Evolutionary conservation across 2,888 invertebrate species (phyloP).

Genomic region (Noctua comes): DNA sequence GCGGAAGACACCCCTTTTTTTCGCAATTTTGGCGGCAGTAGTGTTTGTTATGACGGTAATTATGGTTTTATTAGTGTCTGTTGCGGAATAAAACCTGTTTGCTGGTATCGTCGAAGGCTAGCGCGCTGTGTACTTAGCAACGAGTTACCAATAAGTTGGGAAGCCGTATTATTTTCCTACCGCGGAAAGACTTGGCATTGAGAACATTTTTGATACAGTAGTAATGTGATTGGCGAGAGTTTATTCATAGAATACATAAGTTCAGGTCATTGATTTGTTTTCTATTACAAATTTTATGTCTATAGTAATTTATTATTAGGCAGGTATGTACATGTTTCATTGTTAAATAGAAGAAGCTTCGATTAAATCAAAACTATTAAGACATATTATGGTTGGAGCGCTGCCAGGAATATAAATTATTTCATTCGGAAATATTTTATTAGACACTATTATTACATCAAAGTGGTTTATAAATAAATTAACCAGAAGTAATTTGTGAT

Average conservation of each 20-base stretch:
- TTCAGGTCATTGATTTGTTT: conserved; percentile 21
- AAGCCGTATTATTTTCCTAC: conserved; percentile 77
- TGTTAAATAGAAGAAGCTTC: neutral
- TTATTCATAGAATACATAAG: conserved; percentile 51
- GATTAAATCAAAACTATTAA: conserved; percentile 39
- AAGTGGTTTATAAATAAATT: conserved; percentile 32
- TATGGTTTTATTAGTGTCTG: conserved; percentile 48
- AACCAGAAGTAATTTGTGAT: neutral
- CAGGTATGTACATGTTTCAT: neutral
- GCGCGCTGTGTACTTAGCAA: conserved; percentile 49
- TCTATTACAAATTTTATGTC: neutral
- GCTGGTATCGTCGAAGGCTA: conserved; percentile 50
- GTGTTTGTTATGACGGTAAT: conserved; percentile 47
- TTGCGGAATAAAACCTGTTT: conserved; percentile 62
- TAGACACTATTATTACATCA: conserved; percentile 37
- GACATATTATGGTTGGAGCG: conserved; percentile 34
- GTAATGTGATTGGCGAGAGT: conserved; percentile 55
- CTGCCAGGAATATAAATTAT: conserved; percentile 57
- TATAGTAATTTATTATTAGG: neutral
- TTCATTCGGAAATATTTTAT: conserved; percentile 53
- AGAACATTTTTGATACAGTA: conserved; percentile 69
- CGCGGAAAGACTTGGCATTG: conserved; percentile 72
- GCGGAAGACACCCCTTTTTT: conserved; percentile 58
- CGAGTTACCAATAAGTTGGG: conserved; percentile 57
- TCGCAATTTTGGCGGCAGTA: conserved; percentile 59